Evolutionary conservation across 35 echinoderm and acorn worm species (phyloP).

Genomic region (Chiridota heheva): DNA sequence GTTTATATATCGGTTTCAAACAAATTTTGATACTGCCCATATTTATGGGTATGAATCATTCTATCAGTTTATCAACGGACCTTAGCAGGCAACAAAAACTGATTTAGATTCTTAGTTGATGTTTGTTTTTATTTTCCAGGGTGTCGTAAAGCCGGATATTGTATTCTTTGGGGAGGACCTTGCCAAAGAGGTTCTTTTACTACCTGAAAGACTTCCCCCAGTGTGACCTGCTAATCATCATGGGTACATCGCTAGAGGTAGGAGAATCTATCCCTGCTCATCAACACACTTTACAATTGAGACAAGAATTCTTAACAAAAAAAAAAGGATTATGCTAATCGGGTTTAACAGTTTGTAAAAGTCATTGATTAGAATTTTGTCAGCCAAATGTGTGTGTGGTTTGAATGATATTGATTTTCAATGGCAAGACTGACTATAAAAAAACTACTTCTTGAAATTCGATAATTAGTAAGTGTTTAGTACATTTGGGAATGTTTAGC

Average conservation of each 20-base stretch:
- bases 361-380: too few species aligned
- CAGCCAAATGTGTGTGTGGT: too few species aligned
- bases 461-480: too few species aligned
- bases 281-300: not conserved
- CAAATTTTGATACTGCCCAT: not conserved
- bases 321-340: not conserved
- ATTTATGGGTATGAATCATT: not conserved
- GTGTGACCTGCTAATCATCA: slow-evolving; percentile 95
- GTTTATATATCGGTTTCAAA: not conserved
- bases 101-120: too few species aligned
- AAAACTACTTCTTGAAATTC: not conserved
- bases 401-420: too few species aligned
- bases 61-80: not conserved
- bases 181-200: slow-evolving; percentile 94
- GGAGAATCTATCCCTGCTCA: not conserved
- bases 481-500: too few species aligned
- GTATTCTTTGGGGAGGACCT: slow-evolving; percentile 97
- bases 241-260: slow-evolving; percentile 99
- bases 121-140: slow-evolving; percentile 26
- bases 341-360: too few species aligned
- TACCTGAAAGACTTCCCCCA: slow-evolving; percentile 95
- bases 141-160: slow-evolving; percentile 90
- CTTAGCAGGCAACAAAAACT: too few species aligned
- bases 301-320: not conserved
- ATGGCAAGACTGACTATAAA: too few species aligned